Base-by-base conservation (phyloP, 2,888 invertebrate species). In the Margaritifera margaritifera region DNA sequence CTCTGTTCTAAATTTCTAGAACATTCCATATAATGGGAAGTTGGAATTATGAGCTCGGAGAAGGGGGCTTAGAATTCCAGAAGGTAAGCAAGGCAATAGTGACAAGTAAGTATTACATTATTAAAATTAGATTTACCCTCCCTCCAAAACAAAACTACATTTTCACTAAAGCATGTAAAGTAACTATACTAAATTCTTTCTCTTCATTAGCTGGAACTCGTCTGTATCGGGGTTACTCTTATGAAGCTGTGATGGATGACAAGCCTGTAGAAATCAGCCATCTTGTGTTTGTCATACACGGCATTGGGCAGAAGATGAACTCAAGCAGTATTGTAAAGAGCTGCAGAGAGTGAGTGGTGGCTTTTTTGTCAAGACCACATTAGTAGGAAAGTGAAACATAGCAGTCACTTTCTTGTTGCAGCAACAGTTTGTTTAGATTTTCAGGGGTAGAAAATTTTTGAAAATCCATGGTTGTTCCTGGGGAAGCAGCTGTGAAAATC, bases 301-400 rank as follows among this genome's bases (percentile, higher is more conserved):
- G 94, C 68, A 93, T 94, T 74, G 94, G 94, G 24, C 94, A 94
- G 87, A 93, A 93, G 85, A 92, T 93, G 91, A 93, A 93, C 80
- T 92, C 92, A 52, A 92, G 92, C 64, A 91, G 92, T 84, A 93
- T 93, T 72, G 92, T 93, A 72, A 91, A 92, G 72, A 93, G 93
- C 80, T 88, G 88, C 69, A 81, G 81, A 60, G 88, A 89, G 89
- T 90, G 78, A 78, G 87, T 82, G 24, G 19, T 27, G 50, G 24
- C 15, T 62, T 51, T 53, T 25, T 25, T 59, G 22, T 60, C 22
- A 15, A 3, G 11, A 42, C 42, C 11, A 42, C 42, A 42, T 19
- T n/a, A 22, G 4, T 22, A 5, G 11, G 19, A 22, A 19, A 3
- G 22, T 5, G 6, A 51, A 50, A 27, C 66, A 50, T 51, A 27